A percentile compares a stretch with the other conserved stretches of the same genome.
phyloP scores from a whole-genome alignment of 1,140 invertebrate species.

The Drosophila azteca region DNA sequence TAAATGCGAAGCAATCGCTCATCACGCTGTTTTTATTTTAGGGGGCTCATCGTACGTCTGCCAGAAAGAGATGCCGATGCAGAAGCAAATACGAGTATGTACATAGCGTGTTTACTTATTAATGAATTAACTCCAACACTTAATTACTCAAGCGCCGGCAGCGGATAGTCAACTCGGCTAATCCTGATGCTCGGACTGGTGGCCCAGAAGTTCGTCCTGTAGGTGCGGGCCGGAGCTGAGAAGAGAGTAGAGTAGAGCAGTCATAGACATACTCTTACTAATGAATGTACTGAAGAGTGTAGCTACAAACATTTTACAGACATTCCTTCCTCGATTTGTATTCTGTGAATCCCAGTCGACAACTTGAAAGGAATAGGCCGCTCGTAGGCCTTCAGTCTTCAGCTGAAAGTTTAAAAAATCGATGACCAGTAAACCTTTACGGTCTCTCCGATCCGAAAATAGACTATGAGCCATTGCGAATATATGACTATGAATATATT shows the following conservation, averaged over 20 bases:
- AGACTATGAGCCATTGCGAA: constrained; percentile 44
- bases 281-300: constrained; percentile 46
- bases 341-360: constrained; percentile 24
- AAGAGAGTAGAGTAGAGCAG: constrained; percentile 1
- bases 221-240: not conserved
- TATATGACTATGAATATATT: constrained; percentile 33
- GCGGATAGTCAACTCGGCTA: constrained; percentile 13
- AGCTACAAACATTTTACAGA: constrained; percentile 56
- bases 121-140: constrained; percentile 80
- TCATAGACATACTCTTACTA: constrained; percentile 60
- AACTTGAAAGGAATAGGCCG: constrained; percentile 45
- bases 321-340: not conserved
- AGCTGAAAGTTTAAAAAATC: constrained; percentile 50
- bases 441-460: too few species aligned
- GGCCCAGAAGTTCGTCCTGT: constrained; percentile 48
- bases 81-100: not conserved
- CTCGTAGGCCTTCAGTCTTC: not conserved
- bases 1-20: constrained; percentile 25
- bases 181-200: constrained; percentile 23
- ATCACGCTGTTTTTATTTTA: too few species aligned
- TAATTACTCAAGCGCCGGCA: constrained; percentile 63
- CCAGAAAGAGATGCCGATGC: not conserved
- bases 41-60: too few species aligned
- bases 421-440: constrained; percentile 14
- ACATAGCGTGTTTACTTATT: constrained; percentile 40